Evolutionary conservation across 2,888 invertebrate genomes (phyloP).

Genomic region (Archaeoteleia sp.): DNA sequence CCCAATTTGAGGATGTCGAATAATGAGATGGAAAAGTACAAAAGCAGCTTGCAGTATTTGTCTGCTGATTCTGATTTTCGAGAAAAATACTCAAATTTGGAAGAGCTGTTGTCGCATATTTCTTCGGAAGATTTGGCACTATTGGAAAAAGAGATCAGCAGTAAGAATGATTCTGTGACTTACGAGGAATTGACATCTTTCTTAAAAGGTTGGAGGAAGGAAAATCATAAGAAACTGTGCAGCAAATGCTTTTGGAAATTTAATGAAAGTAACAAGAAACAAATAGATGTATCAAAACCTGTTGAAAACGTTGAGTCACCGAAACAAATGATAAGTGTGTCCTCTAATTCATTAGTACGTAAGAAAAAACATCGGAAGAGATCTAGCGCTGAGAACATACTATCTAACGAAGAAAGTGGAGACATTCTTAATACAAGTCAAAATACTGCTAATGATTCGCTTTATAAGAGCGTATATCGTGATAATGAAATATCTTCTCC

Average conservation of each 20-base stretch:
- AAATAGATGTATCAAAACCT: too few species aligned
- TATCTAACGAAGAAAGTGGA: too few species aligned
- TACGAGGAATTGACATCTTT: slow-evolving; percentile 45
- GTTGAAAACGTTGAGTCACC: too few species aligned
- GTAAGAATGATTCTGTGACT: slow-evolving; percentile 11
- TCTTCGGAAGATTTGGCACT: background rate
- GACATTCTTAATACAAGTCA: too few species aligned
- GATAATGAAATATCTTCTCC: too few species aligned
- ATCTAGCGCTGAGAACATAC: too few species aligned
- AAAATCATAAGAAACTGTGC: slow-evolving; percentile 27
- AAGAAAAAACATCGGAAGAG: too few species aligned
- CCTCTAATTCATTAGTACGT: too few species aligned
- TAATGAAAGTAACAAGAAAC: background rate
- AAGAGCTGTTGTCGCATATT: slow-evolving; percentile 9
- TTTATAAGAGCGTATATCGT: too few species aligned
- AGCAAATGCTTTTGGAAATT: slow-evolving; percentile 18
- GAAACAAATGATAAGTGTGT: too few species aligned
- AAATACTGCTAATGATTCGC: too few species aligned
- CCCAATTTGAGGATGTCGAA: slow-evolving; percentile 63
- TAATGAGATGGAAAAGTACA: slow-evolving; percentile 60
- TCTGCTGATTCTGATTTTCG: slow-evolving; percentile 40
- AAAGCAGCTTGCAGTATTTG: slow-evolving; percentile 59
- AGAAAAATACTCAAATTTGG: slow-evolving; percentile 11
- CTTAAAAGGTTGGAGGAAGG: slow-evolving; percentile 29
- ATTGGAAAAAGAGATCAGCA: slow-evolving; percentile 22